Percentiles rank a stretch among this genome's conserved stretches.
Conservation (phyloP, 1,140 invertebrate genomes). For the Gerris buenoi region DNA sequence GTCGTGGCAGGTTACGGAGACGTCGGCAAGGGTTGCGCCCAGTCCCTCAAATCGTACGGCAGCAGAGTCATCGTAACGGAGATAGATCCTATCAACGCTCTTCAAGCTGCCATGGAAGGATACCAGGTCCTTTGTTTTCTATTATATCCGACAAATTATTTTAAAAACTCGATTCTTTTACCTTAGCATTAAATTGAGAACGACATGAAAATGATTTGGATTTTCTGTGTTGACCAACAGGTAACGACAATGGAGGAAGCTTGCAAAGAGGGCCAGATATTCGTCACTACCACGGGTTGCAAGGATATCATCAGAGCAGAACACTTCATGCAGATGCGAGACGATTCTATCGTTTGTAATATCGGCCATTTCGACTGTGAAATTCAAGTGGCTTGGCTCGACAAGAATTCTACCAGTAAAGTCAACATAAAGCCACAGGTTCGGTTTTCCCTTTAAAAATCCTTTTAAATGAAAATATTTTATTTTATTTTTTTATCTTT, state of each 20-base stretch:
- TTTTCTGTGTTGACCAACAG: too few species aligned
- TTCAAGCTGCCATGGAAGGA: slow-evolving; percentile 98
- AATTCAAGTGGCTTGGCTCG: slow-evolving; percentile 91
- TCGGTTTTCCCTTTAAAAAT: too few species aligned
- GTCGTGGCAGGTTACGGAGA: slow-evolving; percentile 97
- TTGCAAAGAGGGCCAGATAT: slow-evolving; percentile 78
- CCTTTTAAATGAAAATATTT: too few species aligned
- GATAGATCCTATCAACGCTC: slow-evolving; percentile 97
- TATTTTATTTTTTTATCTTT: too few species aligned
- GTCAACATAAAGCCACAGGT: slow-evolving; percentile 93
- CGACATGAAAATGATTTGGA: neutral
- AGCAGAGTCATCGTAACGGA: slow-evolving; percentile 93
- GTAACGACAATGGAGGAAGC: slow-evolving; percentile 97
- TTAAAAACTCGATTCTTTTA: neutral
- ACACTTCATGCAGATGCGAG: slow-evolving; percentile 83
- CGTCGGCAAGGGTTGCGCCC: slow-evolving; percentile 97
- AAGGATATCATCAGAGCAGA: slow-evolving; percentile 78
- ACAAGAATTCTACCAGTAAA: slow-evolving; percentile 81
- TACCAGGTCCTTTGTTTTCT: slow-evolving; percentile 43
- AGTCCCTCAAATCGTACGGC: slow-evolving; percentile 86
- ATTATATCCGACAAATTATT: neutral
- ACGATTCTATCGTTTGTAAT: slow-evolving; percentile 97
- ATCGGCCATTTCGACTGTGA: slow-evolving; percentile 99
- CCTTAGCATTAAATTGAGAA: neutral
- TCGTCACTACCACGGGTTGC: slow-evolving; percentile 96